Base-by-base conservation (phyloP, 2,113 vertebrate genomes). In the Mustela lutreola region DNA sequence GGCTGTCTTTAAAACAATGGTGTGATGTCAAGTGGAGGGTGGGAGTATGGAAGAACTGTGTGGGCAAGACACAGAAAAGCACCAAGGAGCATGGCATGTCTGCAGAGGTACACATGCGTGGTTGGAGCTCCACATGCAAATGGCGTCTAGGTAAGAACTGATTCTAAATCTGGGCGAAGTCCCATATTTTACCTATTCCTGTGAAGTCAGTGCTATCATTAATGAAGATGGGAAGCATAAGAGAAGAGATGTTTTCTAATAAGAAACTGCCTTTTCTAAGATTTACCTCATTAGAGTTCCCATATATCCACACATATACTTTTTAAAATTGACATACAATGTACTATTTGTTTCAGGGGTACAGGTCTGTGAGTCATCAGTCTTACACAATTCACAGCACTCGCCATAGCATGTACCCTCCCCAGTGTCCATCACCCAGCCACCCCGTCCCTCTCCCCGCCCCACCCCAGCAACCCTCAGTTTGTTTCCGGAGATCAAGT, bases 1-100 rank as follows among this genome's bases (percentile, higher is more conserved):
- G 70, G 19, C 12, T 70, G 11, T 45, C 79, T 42, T 86, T 63
- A 42, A 70, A 79, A 73, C 36, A 24, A 53, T 0, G 7, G 53
- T 76, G 56, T 28, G 79, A 79, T 7, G 14, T 50, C 4, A 21
- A 56, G 79, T n/a, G 5, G 39, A 16, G 5, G 65, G 50, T 33
- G 18, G 42, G 7, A 36, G 22, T 3, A 45, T 2, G 60, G 82
- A 22, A 63, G 5, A 67, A 26, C 33, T 11, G 2, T 1, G 5
- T 15, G 76, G 26, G 36, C 22, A 53, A 56, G 76, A 39, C 39
- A 60, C 1, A 62, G 70, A 39, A 3, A 16, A 6, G 22, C 42
- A 28, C 0, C 16, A 21, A n/a, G 5, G 42, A 85, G 31, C 10
- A 4, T 1, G 4, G 14, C 0, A 0, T 0, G 0, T 33, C 10